Conservation (phyloP, 1,140 invertebrate species). For the Pseudomyrmex sp. region DNA sequence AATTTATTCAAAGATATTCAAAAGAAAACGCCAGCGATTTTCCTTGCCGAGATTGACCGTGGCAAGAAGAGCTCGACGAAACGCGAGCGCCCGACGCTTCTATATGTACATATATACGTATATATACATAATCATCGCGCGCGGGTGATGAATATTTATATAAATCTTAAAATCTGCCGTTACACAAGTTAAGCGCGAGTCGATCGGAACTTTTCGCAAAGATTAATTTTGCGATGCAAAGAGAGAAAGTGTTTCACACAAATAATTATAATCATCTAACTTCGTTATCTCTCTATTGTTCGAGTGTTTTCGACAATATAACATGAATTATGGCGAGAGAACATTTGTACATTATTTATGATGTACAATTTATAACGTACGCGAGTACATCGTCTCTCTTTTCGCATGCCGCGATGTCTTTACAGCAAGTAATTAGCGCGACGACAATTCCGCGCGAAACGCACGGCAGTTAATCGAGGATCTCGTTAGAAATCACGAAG, state of each 20-base stretch:
- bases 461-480: constrained; percentile 26
- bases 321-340: not conserved
- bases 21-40: constrained; percentile 47
- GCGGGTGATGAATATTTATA: constrained; percentile 48
- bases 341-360: too few species aligned
- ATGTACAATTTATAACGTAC: too few species aligned
- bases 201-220: constrained; percentile 15
- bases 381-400: not conserved
- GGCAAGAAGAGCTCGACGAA: constrained; percentile 37
- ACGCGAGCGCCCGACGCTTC: constrained; percentile 1
- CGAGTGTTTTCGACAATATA: not conserved
- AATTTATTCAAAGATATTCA: constrained; percentile 63
- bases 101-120: too few species aligned
- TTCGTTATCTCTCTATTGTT: too few species aligned
- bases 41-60: constrained; percentile 42
- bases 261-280: constrained; percentile 3
- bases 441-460: constrained; percentile 8
- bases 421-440: constrained; percentile 34
- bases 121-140: constrained; percentile 1
- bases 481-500: constrained; percentile 40
- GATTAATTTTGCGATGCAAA: not conserved
- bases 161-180: constrained; percentile 39
- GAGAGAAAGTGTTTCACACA: not conserved
- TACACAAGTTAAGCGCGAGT: constrained; percentile 40
- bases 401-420: constrained; percentile 6